These are phyloP conservation scores for Microtus montanus DNA, from an alignment of 2,113 vertebrate species.

Conservation along the genomic window DNA sequence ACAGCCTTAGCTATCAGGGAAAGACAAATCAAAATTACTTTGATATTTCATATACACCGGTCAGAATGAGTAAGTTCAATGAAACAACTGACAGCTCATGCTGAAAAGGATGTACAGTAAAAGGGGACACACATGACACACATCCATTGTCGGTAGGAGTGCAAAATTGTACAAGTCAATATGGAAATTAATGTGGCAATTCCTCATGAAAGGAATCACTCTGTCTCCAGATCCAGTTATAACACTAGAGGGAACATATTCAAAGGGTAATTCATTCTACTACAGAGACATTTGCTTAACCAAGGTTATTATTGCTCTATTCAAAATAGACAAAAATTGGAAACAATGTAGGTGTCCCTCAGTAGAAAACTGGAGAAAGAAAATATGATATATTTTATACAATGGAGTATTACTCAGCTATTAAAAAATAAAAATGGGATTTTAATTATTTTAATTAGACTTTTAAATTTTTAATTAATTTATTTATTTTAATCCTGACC, in stretches of 20 bases:
- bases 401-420: background rate
- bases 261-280: background rate
- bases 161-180: background rate
- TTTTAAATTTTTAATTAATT: too few species aligned
- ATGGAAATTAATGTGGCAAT: background rate
- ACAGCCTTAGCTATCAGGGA: background rate
- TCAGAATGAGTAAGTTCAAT: background rate
- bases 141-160: too few species aligned
- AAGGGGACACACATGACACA: too few species aligned
- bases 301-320: background rate
- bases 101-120: background rate
- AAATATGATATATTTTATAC: background rate
- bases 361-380: background rate
- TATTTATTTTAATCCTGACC: too few species aligned
- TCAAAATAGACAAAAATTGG: background rate
- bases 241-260: background rate
- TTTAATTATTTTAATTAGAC: too few species aligned
- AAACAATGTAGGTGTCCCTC: too few species aligned
- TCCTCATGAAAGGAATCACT: background rate
- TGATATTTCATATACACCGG: background rate
- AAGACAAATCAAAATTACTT: background rate
- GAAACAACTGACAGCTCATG: background rate
- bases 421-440: background rate
- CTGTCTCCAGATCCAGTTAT: background rate
- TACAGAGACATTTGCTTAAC: background rate